Base-by-base conservation (phyloP, 2,113 vertebrate species). In the Holacanthus passer region DNA sequence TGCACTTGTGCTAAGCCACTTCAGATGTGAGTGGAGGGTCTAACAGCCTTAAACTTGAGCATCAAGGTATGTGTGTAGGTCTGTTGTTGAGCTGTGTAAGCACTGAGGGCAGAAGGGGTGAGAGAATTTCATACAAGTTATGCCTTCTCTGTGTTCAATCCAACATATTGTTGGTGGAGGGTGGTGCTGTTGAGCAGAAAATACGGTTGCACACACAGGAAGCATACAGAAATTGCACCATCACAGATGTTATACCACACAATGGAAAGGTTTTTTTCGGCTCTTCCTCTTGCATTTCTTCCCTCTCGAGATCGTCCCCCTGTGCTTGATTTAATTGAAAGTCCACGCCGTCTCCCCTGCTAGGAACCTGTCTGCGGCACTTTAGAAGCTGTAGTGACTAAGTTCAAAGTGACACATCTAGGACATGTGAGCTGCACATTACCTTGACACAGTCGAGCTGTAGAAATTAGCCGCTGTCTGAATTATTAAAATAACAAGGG, bases 401-500 rank as follows among this genome's bases (percentile, higher is more conserved):
- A 97, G 96, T 97, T 97, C 96, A 95, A 96, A 97, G 96, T 97
- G 97, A 98, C 97, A 97, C 96, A 94, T 90, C 80, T 45, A 87
- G 94, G 96, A 97, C 96, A 96, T 96, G 96, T 94, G 95, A 94
- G 95, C 95, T 92, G 95, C 95, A 96, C 96, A 97, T 97, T 96
- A 97, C 96, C 97, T 96, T 97, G 96, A 97, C 96, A 98, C 96
- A 97, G 95, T 95, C 94, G 96, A 95, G 94, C 93, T 97, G 95
- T 90, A 92, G 96, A 97, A 97, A 98, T 99, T 98, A 98, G 96
- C 95, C 90, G 93, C 92, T 93, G 96, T 95, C 96, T 97, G 96
- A 97, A 97, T 99, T 98, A 99, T 98, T 98, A 96, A 98, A 99
- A 97, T 98, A 98, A 97, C 96, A 97, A 96, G 97, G 96, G 96